Evolutionary conservation across 2,113 vertebrate species (phyloP), one percentile per base, ranked within the genome.

Genomic region (Gopherus evgoodei): DNA sequence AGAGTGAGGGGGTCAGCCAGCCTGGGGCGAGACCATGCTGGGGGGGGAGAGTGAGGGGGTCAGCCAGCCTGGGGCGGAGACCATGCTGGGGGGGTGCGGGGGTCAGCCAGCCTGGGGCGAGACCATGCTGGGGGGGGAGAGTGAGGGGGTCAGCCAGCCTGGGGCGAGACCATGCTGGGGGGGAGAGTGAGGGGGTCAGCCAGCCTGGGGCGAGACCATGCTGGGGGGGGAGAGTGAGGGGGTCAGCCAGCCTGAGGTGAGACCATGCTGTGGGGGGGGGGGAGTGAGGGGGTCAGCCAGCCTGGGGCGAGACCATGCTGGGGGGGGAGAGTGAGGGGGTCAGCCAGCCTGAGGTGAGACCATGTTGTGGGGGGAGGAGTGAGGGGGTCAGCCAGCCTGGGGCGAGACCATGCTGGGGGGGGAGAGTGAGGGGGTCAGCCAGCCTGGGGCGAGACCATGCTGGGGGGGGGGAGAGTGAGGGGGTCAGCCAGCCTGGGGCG

Each of bases 271-370:
- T n/a, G n/a, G n/a, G n/a, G n/a, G n/a, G 52, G 52, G 6, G 17
- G 2, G 16, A 53, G 52, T 17, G 16, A 11, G 2, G 1, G 8
- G 21, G 6, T 1, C 8, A 8, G 54, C 19, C 9, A 38, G 21
- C 54, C 54, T 56, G 54, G 54, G 54, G 22, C 9, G 54, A 4
- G 11, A 25, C 54, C 54, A 7, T 65, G 62, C 62, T n/a, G n/a
- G n/a, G n/a, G n/a, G 52, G 52, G 6, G 17, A 6, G 16, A 53
- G 52, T 17, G 16, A 11, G 2, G 1, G 8, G 21, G 6, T 1
- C 8, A 8, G 54, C 19, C 9, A 38, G 21, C 54, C 54, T 56
- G 54, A 24, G 54, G 22, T 9, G 54, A 4, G 11, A 25, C 54
- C 54, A 7, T 65, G 62, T n/a, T n/a, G n/a, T n/a, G n/a, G n/a